Evolutionary conservation across 2,113 vertebrate species (phyloP), one percentile per base, ranked within the genome.

Genomic region (Pelodiscus sinensis): DNA sequence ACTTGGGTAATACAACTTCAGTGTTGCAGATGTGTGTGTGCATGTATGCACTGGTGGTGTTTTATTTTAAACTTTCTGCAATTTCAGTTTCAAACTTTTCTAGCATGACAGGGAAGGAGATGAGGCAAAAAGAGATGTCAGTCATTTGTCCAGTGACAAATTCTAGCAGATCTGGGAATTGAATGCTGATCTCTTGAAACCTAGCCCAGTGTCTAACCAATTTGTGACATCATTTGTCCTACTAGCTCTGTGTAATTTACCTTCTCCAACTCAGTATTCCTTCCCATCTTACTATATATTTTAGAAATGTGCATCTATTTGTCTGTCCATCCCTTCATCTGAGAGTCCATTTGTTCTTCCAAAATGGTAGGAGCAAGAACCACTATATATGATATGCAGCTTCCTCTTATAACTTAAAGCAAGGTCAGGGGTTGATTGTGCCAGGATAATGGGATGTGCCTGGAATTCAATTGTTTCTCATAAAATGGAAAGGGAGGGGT

Each of bases 31-130:
- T 24, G 38, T 75, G 38, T 38, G 19, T 3, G 2, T 35, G 18
- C 8, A 1, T 35, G 18, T 35, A n/a, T 9, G n/a, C 10, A 16
- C 2, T 9, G 9, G 9, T 29, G 13, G 27, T 18, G 8, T 35
- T 71, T 60, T 27, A 25, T 9, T 54, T 54, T 29, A 71, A 71
- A 31, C 11, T 8, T 13, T 38, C 29, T 14, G 31, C 16, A 31
- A 8, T 68, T 44, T 12, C 73, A 44, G 73, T 44, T 50, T 77
- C 11, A 44, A 44, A 50, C 15, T 15, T 71, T 27, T 50, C 13
- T 13, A 44, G 24, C 6, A 15, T 50, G 6, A 21, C 50, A 24
- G 21, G 73, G 73, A 50, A 44, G 38, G 24, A 50, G 38, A 44
- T 44, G 35, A 44, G 35, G 35, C 24, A 22, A 22, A 75, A 44